Evolutionary conservation across 2,888 invertebrate genomes (phyloP).

Genomic region (Anaspis maculata): DNA sequence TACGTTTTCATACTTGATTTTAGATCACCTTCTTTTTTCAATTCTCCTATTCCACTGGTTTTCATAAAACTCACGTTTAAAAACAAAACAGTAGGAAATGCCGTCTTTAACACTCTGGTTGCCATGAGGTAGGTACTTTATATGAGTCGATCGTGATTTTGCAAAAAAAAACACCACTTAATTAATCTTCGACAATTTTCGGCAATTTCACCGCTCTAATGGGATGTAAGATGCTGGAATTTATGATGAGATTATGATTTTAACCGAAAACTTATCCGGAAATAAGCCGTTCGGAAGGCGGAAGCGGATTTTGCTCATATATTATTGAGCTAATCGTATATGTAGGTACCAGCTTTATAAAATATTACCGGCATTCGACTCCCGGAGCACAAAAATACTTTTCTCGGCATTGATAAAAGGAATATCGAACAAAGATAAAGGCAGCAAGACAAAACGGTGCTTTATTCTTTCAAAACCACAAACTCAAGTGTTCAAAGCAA

Average conservation of each 20-base stretch:
- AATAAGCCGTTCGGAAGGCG: constrained; percentile 7
- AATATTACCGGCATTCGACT: constrained; percentile 16
- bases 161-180: no score
- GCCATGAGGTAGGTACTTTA: no score
- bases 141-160: no score
- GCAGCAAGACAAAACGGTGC: constrained; percentile 23
- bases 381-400: constrained; percentile 21
- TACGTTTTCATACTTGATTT: no score
- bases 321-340: constrained; percentile 14
- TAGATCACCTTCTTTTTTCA: no score
- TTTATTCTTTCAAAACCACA: constrained; percentile 21
- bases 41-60: no score
- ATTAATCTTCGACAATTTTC: no score
- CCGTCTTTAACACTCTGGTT: no score
- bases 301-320: constrained; percentile 8
- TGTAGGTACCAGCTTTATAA: constrained; percentile 13
- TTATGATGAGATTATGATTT: neutral
- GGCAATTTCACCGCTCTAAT: no score
- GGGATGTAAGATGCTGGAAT: no score
- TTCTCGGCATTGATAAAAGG: constrained; percentile 30
- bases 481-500: constrained; percentile 25
- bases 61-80: no score
- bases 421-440: constrained; percentile 30
- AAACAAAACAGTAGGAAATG: no score
- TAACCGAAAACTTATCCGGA: constrained; percentile 5